Evolutionary conservation across 2,113 vertebrate species (phyloP).

Genomic region (Boulengerochromis microlepis): DNA sequence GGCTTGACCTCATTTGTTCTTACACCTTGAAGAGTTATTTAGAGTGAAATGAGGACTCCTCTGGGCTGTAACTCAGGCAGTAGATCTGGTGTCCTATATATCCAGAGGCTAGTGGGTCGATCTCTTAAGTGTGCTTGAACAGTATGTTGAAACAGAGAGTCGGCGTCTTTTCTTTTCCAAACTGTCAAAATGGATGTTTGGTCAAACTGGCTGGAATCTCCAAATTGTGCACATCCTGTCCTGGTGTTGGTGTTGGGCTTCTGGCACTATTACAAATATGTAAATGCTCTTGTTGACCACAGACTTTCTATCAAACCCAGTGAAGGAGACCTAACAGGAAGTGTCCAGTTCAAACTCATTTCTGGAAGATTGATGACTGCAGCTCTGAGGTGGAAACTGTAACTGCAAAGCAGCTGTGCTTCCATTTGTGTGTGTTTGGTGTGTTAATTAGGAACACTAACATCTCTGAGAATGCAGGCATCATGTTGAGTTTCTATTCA

Average conservation of each 20-base stretch:
- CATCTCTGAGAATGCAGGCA: background rate
- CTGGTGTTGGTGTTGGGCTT: background rate
- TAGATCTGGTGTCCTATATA: background rate
- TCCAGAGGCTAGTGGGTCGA: background rate
- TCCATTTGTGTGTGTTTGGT: background rate
- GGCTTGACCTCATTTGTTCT: background rate
- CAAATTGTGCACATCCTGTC: background rate
- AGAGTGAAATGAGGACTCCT: background rate
- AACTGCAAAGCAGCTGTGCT: background rate
- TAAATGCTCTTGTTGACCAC: background rate
- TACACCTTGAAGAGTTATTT: background rate
- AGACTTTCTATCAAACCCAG: background rate
- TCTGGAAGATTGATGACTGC: fast-evolving
- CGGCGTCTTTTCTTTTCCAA: background rate
- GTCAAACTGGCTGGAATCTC: background rate
- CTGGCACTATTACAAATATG: background rate
- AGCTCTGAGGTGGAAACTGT: background rate
- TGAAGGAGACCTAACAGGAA: background rate
- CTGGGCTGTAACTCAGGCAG: background rate
- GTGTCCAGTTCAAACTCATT: background rate
- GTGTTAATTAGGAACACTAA: background rate
- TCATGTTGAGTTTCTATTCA: background rate
- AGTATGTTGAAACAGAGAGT: background rate
- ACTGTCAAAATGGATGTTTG: background rate
- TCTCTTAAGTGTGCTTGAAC: background rate